Evolutionary conservation across 2,113 vertebrate species (phyloP).

Genomic region (Orientallactaga bullata): DNA sequence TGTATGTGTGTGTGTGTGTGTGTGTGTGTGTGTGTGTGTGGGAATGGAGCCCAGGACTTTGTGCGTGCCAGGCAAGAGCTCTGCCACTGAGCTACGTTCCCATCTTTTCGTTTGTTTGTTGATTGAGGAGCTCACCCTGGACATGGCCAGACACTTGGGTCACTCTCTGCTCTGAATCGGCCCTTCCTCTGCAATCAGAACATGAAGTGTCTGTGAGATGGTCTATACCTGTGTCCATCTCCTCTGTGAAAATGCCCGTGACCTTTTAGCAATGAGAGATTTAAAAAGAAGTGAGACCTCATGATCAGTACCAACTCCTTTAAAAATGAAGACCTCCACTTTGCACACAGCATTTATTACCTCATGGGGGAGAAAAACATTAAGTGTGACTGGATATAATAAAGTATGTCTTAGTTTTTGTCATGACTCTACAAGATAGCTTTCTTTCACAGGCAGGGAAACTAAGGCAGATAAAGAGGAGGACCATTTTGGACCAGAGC

Average conservation of each 20-base stretch:
- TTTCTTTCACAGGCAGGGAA: background rate
- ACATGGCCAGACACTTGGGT: background rate
- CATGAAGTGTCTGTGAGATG: background rate
- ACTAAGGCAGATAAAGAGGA: background rate
- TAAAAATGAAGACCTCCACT: background rate
- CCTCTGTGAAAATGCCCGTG: background rate
- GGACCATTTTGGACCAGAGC: background rate
- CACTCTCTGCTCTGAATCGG: background rate
- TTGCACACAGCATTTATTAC: background rate
- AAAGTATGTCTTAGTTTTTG: background rate
- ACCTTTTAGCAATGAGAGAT: conserved; percentile 24
- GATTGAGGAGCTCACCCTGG: background rate
- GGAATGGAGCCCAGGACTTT: too few species aligned
- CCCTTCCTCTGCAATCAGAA: background rate
- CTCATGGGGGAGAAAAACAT: background rate
- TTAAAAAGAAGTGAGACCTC: background rate
- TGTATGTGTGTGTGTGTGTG: too few species aligned
- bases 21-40: too few species aligned
- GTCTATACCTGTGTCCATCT: background rate
- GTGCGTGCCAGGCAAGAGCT: too few species aligned
- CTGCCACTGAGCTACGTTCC: too few species aligned
- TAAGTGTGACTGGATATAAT: too few species aligned
- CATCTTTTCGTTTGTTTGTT: too few species aligned
- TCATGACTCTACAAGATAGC: background rate
- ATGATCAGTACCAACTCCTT: background rate